phyloP scores from a whole-genome alignment of 2,797 vertebrate genomes.

The Syndactyla subalaris region DNA sequence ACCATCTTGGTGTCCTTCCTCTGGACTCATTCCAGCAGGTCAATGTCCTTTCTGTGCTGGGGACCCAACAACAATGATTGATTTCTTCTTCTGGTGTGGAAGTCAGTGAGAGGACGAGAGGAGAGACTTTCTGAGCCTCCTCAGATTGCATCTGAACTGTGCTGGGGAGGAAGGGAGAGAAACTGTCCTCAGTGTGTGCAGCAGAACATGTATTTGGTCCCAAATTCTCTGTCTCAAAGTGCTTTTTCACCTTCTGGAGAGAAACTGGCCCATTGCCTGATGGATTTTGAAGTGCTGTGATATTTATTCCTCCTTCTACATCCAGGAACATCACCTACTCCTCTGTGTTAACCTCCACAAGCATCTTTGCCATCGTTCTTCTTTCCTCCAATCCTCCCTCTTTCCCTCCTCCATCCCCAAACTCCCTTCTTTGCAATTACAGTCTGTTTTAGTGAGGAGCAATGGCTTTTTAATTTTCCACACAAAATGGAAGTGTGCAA shows the following conservation, averaged over 20 bases:
- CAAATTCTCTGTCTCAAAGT: background rate
- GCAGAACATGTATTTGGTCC: background rate
- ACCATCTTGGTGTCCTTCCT: background rate
- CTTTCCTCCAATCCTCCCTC: background rate
- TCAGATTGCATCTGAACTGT: background rate
- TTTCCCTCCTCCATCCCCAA: background rate
- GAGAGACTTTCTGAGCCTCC: background rate
- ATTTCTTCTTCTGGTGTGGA: background rate
- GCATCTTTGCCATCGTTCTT: background rate
- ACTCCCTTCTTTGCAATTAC: conserved; percentile 38
- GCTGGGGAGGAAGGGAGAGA: background rate
- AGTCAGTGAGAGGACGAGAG: background rate
- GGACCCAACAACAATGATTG: background rate
- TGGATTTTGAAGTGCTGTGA: background rate
- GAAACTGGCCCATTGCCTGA: background rate
- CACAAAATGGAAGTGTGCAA: conserved; percentile 44
- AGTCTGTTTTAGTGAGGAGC: conserved; percentile 10
- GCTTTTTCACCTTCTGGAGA: background rate
- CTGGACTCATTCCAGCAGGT: background rate
- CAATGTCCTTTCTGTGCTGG: background rate
- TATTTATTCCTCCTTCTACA: background rate
- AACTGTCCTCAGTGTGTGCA: background rate
- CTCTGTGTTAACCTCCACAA: background rate
- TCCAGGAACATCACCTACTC: background rate
- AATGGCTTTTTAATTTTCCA: conserved; percentile 59